Evolutionary conservation across 2,888 invertebrate species (phyloP).

Genomic region (Tetramorium bicarinatum): DNA sequence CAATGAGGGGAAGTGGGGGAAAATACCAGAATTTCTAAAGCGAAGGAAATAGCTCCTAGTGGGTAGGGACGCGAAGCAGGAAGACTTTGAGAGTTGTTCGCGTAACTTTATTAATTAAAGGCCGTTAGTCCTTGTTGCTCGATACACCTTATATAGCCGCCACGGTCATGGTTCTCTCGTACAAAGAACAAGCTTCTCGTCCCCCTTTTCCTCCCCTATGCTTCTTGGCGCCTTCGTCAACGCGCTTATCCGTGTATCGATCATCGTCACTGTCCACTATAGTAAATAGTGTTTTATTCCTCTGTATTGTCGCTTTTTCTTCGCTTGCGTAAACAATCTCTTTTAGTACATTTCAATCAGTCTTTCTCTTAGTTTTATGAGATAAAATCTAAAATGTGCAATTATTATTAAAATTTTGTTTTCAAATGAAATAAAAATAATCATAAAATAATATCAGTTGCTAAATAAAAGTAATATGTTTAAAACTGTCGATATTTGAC

Average conservation of each 20-base stretch:
- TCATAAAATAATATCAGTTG: background rate
- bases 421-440: background rate
- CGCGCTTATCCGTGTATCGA: constrained; percentile 68
- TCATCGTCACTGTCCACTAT: constrained; percentile 72
- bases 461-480: background rate
- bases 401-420: background rate
- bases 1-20: constrained; percentile 53
- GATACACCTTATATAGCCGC: constrained; percentile 79
- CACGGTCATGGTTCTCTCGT: constrained; percentile 64
- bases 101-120: constrained; percentile 85
- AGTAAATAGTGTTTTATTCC: constrained; percentile 62
- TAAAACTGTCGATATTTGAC: background rate
- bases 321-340: constrained; percentile 50
- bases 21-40: constrained; percentile 81
- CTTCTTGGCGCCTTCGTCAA: constrained; percentile 59
- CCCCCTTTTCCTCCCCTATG: constrained; percentile 54
- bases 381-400: background rate
- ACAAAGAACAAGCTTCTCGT: constrained; percentile 70
- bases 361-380: background rate
- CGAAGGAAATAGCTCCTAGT: constrained; percentile 75
- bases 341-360: constrained; percentile 10
- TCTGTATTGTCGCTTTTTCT: constrained; percentile 49
- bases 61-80: constrained; percentile 66
- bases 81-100: constrained; percentile 84
- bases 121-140: constrained; percentile 83